Base-by-base conservation (phyloP, 2,113 vertebrate genomes). In the Otus sunia region DNA sequence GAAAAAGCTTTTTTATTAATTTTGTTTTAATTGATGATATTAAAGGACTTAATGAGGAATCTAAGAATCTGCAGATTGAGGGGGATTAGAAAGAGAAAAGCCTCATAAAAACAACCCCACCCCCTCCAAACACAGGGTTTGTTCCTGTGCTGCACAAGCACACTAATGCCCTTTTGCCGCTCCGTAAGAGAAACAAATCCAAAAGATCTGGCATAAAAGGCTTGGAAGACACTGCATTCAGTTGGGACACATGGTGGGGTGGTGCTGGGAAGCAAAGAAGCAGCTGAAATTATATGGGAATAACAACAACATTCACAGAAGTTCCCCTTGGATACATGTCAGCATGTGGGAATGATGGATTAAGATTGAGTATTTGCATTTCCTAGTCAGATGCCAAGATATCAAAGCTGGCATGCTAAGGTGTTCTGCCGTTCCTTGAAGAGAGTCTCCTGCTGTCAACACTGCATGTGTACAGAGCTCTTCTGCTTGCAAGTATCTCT, bases 311-410 rank as follows among this genome's bases (percentile, higher is more conserved):
- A 80, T 86, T 91, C 90, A 68, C 59, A 81, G 74, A 94, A 95
- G 59, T 49, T 96, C 92, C 78, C 80, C 67, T 66, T 94, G 80
- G 81, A 94, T 81, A 66, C 60, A 69, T 60, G 80, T 92, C 95
- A 91, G 92, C 8, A 0, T 84, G 91, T 81, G 93, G 92, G 87
- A 88, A 91, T 75, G 87, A 86, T 52, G 93, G 94, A 95, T 96
- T 94, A 93, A 87, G 92, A 92, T 55, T 34, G 64, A 94, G 74
- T 47, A 92, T 94, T 95, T 93, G 88, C 87, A 81, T 63, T 95
- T 91, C 96, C 67, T 86, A n/a, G 79, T 94, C 84, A 88, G 92
- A 95, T 93, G 84, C 84, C 68, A 82, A 88, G 78, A 94, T 97
- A 90, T 56, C 83, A 72, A 41, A 91, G 59, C 88, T 89, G 92